Base-by-base conservation (phyloP, 1,140 invertebrate species). In the Macrobrachium nipponense region DNA sequence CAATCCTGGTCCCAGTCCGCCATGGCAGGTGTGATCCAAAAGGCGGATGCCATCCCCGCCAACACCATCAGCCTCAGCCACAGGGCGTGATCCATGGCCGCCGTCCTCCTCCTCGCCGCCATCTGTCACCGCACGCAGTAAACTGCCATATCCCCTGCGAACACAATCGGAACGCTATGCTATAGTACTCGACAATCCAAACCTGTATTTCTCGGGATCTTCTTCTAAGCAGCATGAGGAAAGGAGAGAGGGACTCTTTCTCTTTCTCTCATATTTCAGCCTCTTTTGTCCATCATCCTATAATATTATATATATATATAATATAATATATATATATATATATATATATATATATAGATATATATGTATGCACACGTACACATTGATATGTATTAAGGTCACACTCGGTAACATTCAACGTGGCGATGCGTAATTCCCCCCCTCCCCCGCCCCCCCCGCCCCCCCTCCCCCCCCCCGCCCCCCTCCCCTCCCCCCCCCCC, bases 1-100 rank as follows among this genome's bases (percentile, higher is more conserved):
- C 82, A 84, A 43, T 61, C n/a, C 43, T 80, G 60, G 61, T 84
- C 82, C 82, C 82, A 84, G 43, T 84, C 82, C 5, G 68, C 82
- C 43, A 51, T 27, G 5, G 72, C 60, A 60, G 81, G 81, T 61
- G 81, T 62, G 23, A 51, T 23, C 51, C 51, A 51, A 7, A 51
- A 12, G 51, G 51, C 51, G 51, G 51, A 51, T 6, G 5, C 51
- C 23, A 75, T 23, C 27, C 62, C 17, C 59, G 51, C n/a, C 61
- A 44, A 27, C 72, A 15, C n/a, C 72, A 17, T 43, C 73, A 51
- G 61, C 79, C 61, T 43, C 12, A 51, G 51, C 51, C 51, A 51
- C 51, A 51, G 3, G 51, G 51, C 51, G 51, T 51, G 8, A 51
- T 51, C 51, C 51, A 51, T 51, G 51, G 51, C 51, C 58, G 5